A percentile compares a stretch with the other conserved stretches of the same genome.
Conservation (phyloP, 2,113 vertebrate species). For the Bos taurus region ARS-UCD2.0 NC_037330.1:108987501-108988000, state of each 20-base stretch:
- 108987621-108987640: constrained; percentile 5
- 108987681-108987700: neutral
- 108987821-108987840: neutral
- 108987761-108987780: neutral
- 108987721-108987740: neutral
- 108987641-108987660: neutral
- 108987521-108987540: neutral
- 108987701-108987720: neutral
- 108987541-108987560: neutral
- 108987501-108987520: neutral
- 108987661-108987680: neutral
- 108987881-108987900: neutral
- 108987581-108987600: neutral
- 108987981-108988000: neutral
- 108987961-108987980: neutral
- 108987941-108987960: neutral
- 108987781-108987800: neutral
- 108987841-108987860: neutral
- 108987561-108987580: neutral
- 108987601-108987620: constrained; percentile 21
- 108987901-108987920: neutral
- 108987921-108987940: neutral
- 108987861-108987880: neutral
- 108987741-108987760: neutral
- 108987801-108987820: neutral